phyloP scores from a whole-genome alignment of 2,797 vertebrate genomes.

The Helicolenus hilgendorfi region DNA sequence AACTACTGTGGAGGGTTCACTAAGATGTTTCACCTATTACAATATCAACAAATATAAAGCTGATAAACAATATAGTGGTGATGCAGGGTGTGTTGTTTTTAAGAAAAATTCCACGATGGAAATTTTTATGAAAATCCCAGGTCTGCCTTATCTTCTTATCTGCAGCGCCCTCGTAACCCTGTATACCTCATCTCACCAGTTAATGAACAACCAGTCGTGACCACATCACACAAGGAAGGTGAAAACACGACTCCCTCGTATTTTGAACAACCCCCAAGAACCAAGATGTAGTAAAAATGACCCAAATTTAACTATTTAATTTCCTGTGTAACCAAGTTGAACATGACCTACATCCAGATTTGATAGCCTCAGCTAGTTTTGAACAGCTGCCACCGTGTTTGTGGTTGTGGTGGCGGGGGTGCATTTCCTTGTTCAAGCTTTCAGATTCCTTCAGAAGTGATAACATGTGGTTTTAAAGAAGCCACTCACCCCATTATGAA shows the following conservation, averaged over 20 bases:
- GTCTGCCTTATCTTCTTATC: conserved; percentile 47
- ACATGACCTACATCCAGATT: background rate
- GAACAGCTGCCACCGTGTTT: conserved; percentile 1
- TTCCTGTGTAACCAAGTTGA: background rate
- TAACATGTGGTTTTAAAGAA: background rate
- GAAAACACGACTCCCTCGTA: background rate
- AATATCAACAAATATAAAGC: background rate
- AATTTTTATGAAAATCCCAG: background rate
- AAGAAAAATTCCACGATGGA: background rate
- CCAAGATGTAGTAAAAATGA: background rate
- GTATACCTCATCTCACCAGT: conserved; percentile 19
- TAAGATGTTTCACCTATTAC: background rate
- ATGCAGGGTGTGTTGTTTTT: background rate
- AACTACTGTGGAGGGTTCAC: background rate
- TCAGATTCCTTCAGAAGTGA: background rate
- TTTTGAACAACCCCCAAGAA: background rate
- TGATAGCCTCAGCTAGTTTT: background rate
- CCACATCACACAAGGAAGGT: conserved; percentile 8
- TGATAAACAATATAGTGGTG: background rate
- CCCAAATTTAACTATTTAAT: background rate
- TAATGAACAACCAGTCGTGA: conserved; percentile 63
- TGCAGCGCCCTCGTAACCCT: conserved; percentile 13
- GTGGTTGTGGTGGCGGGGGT: background rate
- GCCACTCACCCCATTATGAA: background rate
- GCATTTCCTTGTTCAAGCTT: background rate